Base-by-base conservation (phyloP, 2,797 vertebrate genomes). In the Acipenser oxyrinchus region DNA sequence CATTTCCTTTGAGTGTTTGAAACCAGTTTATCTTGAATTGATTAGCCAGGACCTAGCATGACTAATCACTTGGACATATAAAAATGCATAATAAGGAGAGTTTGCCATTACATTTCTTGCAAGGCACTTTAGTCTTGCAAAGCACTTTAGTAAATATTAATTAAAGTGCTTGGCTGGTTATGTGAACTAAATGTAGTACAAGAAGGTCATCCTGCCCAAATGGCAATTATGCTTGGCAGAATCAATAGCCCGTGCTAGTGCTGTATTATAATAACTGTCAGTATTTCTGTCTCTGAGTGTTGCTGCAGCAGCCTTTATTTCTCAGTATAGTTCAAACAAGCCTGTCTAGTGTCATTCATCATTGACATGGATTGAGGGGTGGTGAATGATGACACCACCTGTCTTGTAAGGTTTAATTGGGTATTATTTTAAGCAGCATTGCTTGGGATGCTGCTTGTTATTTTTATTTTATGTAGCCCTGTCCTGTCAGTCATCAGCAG, bases 21-120 rank as follows among this genome's bases (percentile, higher is more conserved):
- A 77, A 73, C 70, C 76, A 76, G 69, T 84, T 82, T 70, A 15
- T 79, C 76, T 87, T 83, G 85, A 81, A 84, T 87, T 83, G 72
- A 78, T 87, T 79, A 80, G 80, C 77, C 75, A 77, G 67, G 60
- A 15, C 63, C 79, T 84, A 85, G 77, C 77, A 75, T 8, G 55
- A 74, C 72, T 1, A 0, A 69, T 75, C 68, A 68, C 83, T 77
- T 60, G 75, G 60, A 78, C 74, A 68, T 63, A 74, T 74, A 78
- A 75, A 67, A 75, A 68, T 68, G 51, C 67, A 69, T 71, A 69
- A 74, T 70, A 67, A 67, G 72, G 74, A 12, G 70, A 76, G 74
- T 69, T 81, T 77, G 72, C 67, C 68, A 70, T 76, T 77, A 0
- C 66, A 74, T 80, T 80, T 79, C 60, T 61, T 74, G 75, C 70